Evolutionary conservation across 2,113 vertebrate species (phyloP).

Genomic region (Zosterops hypoxanthus): DNA sequence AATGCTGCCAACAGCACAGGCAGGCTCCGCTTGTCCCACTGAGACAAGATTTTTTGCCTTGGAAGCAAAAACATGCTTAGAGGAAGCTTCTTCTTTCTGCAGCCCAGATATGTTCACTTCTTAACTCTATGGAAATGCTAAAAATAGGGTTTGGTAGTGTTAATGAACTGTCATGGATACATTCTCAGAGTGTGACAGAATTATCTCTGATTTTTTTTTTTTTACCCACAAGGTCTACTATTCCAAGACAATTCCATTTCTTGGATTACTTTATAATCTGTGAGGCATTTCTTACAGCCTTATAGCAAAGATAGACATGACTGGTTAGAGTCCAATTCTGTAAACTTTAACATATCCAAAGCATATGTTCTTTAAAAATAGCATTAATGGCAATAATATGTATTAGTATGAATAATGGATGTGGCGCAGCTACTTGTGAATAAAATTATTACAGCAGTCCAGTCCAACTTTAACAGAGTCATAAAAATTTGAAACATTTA

Average conservation of each 20-base stretch:
- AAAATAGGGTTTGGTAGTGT: neutral
- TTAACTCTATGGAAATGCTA: neutral
- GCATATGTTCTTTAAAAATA: neutral
- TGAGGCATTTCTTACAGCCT: neutral
- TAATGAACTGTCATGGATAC: conserved; percentile 13
- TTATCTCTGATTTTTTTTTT: neutral
- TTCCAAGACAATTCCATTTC: neutral
- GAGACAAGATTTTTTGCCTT: conserved; percentile 1
- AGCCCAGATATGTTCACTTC: neutral
- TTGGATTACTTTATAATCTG: neutral
- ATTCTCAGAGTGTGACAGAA: neutral
- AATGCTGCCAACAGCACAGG: neutral
- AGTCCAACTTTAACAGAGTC: neutral
- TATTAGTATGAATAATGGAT: neutral
- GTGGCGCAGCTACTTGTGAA: neutral
- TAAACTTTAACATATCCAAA: neutral
- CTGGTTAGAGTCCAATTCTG: neutral
- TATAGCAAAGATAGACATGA: neutral
- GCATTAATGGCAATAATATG: neutral
- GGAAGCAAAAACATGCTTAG: neutral
- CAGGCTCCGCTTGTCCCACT: neutral
- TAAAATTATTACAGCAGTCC: neutral
- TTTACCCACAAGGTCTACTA: neutral
- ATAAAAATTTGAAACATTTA: neutral
- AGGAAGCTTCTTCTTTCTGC: neutral